Evolutionary conservation across 2,888 invertebrate species (phyloP), one percentile per base, ranked within the genome.

Genomic region (Acanthococcus lagerstroemiae): DNA sequence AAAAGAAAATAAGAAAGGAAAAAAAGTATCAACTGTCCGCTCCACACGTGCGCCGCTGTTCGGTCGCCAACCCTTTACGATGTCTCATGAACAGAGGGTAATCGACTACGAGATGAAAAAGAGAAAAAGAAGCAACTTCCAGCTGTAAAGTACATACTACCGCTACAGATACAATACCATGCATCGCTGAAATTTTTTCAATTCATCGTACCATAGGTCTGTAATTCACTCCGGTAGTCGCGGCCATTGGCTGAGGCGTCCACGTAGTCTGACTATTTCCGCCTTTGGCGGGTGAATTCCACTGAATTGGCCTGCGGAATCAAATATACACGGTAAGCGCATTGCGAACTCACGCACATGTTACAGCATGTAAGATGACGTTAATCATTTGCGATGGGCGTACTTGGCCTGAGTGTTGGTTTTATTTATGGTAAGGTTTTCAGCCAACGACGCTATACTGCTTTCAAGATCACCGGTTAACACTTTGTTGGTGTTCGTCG

Each of bases 381-480:
- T n/a, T n/a, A n/a, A n/a, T n/a, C n/a, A n/a, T n/a, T n/a, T n/a
- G n/a, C n/a, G n/a, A n/a, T n/a, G n/a, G 25, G 9, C 86, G 84
- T 78, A 89, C 89, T 89, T 86, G 73, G 81, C 80, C 55, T 82
- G 82, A 57, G 83, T 78, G 37, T 83, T 82, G 71, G 83, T 85
- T 78, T 87, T 88, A 78, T 90, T 89, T 74, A 92, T 91, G 73
- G 86, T 84, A 72, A 96, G 83, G 78, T 95, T 95, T 79, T 95
- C 91, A 69, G 95, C 95, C 72, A 96, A 80, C 71, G 89, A 89
- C 69, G 94, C 94, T 69, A 95, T 84, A 72, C 93, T 94, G 72
- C 92, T 90, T 76, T 96, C 95, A 76, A 96, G 80, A 78, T 95
- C 95, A 66, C 93, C 92, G 25, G 92, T 91, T 69, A 95, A 81